A percentile compares a stretch with the other conserved stretches of the same genome.
These are phyloP conservation scores for Forbesichthys agassizii DNA, from an alignment of 2,113 vertebrate species.

Conservation along the genomic window DNA sequence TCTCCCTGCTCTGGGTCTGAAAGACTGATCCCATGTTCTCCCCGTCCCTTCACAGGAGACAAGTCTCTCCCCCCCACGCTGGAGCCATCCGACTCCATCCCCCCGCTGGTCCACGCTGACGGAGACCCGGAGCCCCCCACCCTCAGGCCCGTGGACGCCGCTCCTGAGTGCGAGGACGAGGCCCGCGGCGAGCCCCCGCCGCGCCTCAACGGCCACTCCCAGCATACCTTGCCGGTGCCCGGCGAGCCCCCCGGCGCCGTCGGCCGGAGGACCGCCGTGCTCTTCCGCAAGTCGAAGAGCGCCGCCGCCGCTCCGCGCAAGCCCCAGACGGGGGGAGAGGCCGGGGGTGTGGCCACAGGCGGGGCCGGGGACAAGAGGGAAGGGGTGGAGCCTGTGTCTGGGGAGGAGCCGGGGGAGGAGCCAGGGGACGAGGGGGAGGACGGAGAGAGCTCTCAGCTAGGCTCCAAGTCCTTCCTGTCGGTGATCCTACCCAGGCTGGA, in stretches of 20 bases:
- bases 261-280: constrained; percentile 89
- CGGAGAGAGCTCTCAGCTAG: constrained; percentile 86
- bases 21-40: neutral
- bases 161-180: constrained; percentile 82
- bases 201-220: constrained; percentile 78
- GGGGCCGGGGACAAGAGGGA: neutral
- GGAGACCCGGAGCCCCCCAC: constrained; percentile 92
- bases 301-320: constrained; percentile 87
- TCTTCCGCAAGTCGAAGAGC: constrained; percentile 94
- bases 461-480: constrained; percentile 96
- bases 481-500: constrained; percentile 98
- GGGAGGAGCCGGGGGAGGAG: neutral
- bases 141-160: constrained; percentile 91
- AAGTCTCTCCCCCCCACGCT: constrained; percentile 96
- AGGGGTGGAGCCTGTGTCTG: constrained; percentile 6
- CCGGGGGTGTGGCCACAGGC: neutral
- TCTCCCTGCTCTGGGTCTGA: too few relatives aligned
- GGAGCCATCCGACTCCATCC: constrained; percentile 93
- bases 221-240: constrained; percentile 81
- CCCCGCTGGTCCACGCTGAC: constrained; percentile 88
- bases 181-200: constrained; percentile 76
- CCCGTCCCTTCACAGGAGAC: constrained; percentile 83
- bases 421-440: constrained; percentile 74
- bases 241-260: constrained; percentile 86
- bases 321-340: constrained; percentile 71